A percentile compares a stretch with the other conserved stretches of the same genome.
phyloP scores from a whole-genome alignment of 2,113 vertebrate species.

The Chaetodon trifascialis region DNA sequence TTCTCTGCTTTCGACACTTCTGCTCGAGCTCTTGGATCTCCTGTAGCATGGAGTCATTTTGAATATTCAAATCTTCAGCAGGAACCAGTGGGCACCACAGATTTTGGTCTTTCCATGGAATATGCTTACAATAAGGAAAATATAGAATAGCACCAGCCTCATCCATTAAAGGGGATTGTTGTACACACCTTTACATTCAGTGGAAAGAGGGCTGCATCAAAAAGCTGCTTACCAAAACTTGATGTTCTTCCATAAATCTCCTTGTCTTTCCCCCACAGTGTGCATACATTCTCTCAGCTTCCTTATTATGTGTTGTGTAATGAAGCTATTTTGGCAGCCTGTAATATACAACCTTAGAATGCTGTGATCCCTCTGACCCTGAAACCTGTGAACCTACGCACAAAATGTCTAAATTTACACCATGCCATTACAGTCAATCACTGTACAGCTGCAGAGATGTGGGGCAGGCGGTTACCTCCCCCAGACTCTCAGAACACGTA shows the following conservation, averaged over 20 bases:
- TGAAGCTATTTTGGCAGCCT: constrained; percentile 12
- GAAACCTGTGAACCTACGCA: neutral
- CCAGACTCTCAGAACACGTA: neutral
- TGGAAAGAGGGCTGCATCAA: too few relatives aligned
- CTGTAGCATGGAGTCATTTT: neutral
- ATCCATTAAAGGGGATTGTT: neutral
- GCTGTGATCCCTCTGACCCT: neutral
- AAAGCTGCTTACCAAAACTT: neutral
- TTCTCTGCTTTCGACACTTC: too few relatives aligned
- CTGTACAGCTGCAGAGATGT: neutral
- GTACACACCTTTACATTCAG: too few relatives aligned
- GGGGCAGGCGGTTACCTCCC: neutral
- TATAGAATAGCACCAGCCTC: neutral
- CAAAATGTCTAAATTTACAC: constrained; percentile 35
- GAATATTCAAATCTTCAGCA: neutral
- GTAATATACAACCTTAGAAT: constrained; percentile 2
- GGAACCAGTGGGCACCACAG: neutral
- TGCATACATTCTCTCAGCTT: constrained; percentile 1
- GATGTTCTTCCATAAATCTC: neutral
- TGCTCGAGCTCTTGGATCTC: too few relatives aligned
- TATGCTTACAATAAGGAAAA: neutral
- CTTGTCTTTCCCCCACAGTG: neutral
- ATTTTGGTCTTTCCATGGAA: neutral
- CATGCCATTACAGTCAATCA: constrained; percentile 45
- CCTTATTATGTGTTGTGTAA: constrained; percentile 32